Percentiles rank a stretch among this genome's conserved stretches.
Evolutionary conservation across 2,888 invertebrate species (phyloP).

Genomic region (Homarus gammarus): DNA sequence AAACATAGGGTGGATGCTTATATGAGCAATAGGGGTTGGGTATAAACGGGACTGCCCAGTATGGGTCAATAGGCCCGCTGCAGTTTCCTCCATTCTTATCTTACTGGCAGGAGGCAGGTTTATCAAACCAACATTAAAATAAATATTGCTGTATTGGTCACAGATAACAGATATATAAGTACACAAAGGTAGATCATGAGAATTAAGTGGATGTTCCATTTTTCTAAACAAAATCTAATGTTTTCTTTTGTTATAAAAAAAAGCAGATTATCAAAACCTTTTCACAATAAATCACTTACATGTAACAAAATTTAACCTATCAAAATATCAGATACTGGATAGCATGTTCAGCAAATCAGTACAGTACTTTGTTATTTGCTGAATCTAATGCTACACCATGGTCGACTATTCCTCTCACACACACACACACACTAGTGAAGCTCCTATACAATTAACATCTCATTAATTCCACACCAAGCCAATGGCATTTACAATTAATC

Average conservation of each 20-base stretch:
- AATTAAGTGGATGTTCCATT: slow-evolving; percentile 27
- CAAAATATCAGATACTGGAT: slow-evolving; percentile 11
- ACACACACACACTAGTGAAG: neutral
- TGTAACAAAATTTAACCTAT: neutral
- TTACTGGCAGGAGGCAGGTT: too few species aligned
- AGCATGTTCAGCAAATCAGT: neutral
- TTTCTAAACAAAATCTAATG: slow-evolving; percentile 14
- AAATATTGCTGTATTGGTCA: slow-evolving; percentile 57
- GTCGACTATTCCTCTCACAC: neutral
- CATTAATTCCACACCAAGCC: neutral
- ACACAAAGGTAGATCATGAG: slow-evolving; percentile 50
- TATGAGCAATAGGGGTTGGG: too few species aligned
- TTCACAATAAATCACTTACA: slow-evolving; percentile 17
- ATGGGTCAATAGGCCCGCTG: too few species aligned
- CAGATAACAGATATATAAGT: slow-evolving; percentile 46
- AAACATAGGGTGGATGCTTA: too few species aligned
- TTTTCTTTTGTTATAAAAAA: slow-evolving; percentile 22
- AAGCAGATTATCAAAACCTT: slow-evolving; percentile 9
- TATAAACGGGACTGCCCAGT: too few species aligned
- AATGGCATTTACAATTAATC: neutral
- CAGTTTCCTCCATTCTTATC: too few species aligned
- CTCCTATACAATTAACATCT: neutral
- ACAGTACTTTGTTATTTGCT: neutral
- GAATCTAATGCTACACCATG: neutral
- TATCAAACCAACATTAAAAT: slow-evolving; percentile 24